A percentile compares a stretch with the other conserved stretches of the same genome.
These are phyloP conservation scores for Nannoperca obscura DNA, from an alignment of 2,797 vertebrate species.

Conservation along the genomic window DNA sequence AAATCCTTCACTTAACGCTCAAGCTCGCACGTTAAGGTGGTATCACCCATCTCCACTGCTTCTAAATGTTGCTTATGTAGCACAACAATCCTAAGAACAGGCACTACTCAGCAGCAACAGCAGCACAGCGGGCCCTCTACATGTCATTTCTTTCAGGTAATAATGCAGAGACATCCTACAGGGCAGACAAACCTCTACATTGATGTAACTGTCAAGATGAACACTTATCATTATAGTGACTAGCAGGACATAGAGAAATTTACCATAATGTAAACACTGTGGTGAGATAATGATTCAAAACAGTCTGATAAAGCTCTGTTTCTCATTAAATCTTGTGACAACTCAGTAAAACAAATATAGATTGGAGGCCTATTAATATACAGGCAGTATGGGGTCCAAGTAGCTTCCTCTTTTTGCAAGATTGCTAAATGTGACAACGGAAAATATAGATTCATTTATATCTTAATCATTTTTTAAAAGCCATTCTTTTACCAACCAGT, in stretches of 20 bases:
- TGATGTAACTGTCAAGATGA: neutral
- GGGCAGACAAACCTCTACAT: neutral
- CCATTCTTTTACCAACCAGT: constrained; percentile 1
- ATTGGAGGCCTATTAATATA: constrained; percentile 46
- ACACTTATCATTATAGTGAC: neutral
- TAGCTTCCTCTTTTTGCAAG: constrained; percentile 50
- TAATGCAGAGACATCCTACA: neutral
- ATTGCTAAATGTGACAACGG: constrained; percentile 32
- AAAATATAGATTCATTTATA: constrained; percentile 36
- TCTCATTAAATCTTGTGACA: constrained; percentile 40
- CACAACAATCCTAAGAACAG: constrained; percentile 21
- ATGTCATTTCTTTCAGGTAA: neutral
- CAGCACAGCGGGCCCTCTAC: constrained; percentile 28
- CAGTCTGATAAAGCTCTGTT: constrained; percentile 23
- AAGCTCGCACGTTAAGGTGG: neutral
- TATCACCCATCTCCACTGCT: constrained; percentile 24
- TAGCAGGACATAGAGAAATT: neutral
- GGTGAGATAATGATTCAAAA: neutral
- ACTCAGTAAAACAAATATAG: constrained; percentile 42
- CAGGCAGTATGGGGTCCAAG: constrained; percentile 7
- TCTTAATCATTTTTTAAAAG: neutral
- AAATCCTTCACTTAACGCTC: neutral
- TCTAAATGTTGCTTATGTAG: constrained; percentile 51
- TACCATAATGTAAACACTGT: constrained; percentile 4
- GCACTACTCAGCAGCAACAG: constrained; percentile 30